Evolutionary conservation across 1,140 invertebrate genomes (phyloP).

Genomic region (Aphelinus atriplicis): DNA sequence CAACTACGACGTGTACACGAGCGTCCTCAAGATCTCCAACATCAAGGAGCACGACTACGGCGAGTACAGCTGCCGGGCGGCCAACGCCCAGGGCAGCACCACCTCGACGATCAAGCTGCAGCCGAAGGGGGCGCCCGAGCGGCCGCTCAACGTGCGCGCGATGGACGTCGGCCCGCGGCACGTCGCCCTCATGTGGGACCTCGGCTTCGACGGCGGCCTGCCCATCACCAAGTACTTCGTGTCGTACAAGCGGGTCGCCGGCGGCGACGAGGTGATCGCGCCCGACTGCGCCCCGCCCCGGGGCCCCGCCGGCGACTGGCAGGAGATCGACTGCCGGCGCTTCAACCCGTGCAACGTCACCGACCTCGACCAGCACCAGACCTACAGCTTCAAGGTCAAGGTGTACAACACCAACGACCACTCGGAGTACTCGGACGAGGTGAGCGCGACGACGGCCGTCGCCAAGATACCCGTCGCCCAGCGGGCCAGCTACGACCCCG

Average conservation of each 20-base stretch:
- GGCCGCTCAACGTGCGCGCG: constrained; percentile 76
- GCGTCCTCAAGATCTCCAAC: constrained; percentile 79
- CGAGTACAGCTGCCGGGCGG: constrained; percentile 87
- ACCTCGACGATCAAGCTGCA: constrained; percentile 83
- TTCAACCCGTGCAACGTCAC: constrained; percentile 89
- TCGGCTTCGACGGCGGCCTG: constrained; percentile 89
- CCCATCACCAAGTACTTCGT: constrained; percentile 87
- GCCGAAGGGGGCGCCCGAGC: constrained; percentile 85
- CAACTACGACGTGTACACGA: constrained; percentile 89
- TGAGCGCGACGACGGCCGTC: constrained; percentile 80
- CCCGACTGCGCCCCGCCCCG: constrained; percentile 72
- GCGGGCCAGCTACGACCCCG: constrained; percentile 83
- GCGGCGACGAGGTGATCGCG: constrained; percentile 69
- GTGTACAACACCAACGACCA: constrained; percentile 86
- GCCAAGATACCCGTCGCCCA: constrained; percentile 84
- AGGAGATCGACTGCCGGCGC: constrained; percentile 83
- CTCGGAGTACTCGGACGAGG: constrained; percentile 86
- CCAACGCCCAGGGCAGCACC: constrained; percentile 80
- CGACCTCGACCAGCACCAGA: constrained; percentile 82
- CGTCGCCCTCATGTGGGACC: constrained; percentile 83
- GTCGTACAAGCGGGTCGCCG: constrained; percentile 74
- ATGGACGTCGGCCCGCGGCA: constrained; percentile 78
- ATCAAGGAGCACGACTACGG: constrained; percentile 86
- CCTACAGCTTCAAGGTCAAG: constrained; percentile 84
- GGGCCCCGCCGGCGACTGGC: constrained; percentile 73